These are phyloP conservation scores for Gulo gulo DNA, from an alignment of 2,113 vertebrate genomes.

Conservation along the genomic window DNA sequence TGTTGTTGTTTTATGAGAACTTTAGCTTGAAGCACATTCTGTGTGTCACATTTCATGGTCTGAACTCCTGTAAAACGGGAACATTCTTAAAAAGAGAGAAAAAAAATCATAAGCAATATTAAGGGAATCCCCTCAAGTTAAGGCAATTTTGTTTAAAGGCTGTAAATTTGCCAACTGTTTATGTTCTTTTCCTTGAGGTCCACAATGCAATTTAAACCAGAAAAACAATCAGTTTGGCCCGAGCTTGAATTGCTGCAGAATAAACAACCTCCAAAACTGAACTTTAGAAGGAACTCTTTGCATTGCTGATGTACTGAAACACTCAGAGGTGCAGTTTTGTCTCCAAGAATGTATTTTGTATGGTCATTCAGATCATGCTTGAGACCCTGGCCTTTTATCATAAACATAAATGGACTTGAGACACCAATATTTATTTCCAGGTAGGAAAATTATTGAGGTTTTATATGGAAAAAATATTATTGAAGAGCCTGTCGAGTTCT, in stretches of 20 bases:
- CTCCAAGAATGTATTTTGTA: constrained; percentile 20
- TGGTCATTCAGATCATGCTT: background rate
- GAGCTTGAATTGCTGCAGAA: constrained; percentile 61
- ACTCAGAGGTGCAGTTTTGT: constrained; percentile 4
- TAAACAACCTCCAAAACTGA: constrained; percentile 52
- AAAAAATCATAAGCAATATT: constrained; percentile 46
- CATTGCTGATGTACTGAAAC: constrained; percentile 15
- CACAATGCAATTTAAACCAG: constrained; percentile 52
- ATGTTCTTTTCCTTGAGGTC: constrained; percentile 66
- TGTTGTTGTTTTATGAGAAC: background rate
- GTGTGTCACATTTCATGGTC: background rate
- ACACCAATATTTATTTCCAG: constrained; percentile 17
- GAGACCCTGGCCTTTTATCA: constrained; percentile 27
- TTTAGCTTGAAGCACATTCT: background rate
- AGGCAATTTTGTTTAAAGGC: constrained; percentile 63
- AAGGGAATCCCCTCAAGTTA: constrained; percentile 60
- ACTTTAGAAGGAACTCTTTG: constrained; percentile 45
- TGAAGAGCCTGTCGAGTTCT: background rate
- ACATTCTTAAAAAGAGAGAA: background rate
- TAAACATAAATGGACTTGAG: constrained; percentile 12
- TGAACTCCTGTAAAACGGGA: constrained; percentile 35
- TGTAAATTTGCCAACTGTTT: constrained; percentile 59
- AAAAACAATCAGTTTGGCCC: constrained; percentile 53
- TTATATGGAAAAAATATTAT: background rate
- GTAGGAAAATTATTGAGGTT: constrained; percentile 13